Evolutionary conservation across 2,113 vertebrate species (phyloP), one percentile per base, ranked within the genome.

Genomic region (Sebastes fasciatus): DNA sequence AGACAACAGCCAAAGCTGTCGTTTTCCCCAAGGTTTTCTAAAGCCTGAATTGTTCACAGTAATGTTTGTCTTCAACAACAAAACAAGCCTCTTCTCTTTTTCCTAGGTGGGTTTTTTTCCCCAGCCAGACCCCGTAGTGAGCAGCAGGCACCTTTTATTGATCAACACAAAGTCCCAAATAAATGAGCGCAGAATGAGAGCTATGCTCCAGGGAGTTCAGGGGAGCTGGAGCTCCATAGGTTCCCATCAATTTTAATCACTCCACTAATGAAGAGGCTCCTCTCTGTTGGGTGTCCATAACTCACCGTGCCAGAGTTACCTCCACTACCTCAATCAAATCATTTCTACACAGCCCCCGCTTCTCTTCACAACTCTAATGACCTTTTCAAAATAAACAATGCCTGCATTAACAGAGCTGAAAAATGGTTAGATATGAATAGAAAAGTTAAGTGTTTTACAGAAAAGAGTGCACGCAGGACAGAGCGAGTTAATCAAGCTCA

Each of bases 221-320:
- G 81, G 79, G 88, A 89, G 93, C 93, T 82, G 91, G 87, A 80
- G 90, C 93, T 91, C 92, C 93, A 94, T 89, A 92, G 95, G 91
- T 92, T 92, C 80, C 94, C 94, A 96, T 96, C 95, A 95, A 95
- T 96, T 96, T 95, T 95, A 96, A 96, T 96, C 95, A 96, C 91
- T 82, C 74, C 92, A 80, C 94, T 96, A 96, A 96, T 96, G 95
- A 96, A 96, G 95, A 95, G 94, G 93, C 94, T 96, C 95, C 94
- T 96, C 95, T 95, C 93, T 91, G 94, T 86, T 94, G 95, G 94
- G 91, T 87, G 90, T 95, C 94, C 94, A 96, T 96, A 96, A 96
- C 94, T 96, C 96, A 96, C 93, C 55, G 91, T 93, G 91, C 93
- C 91, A 93, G 87, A 83, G 90, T 85, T 91, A 91, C 92, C 94